Base-by-base conservation (phyloP, 2,888 invertebrate species). In the Xiphydria camelus region DNA sequence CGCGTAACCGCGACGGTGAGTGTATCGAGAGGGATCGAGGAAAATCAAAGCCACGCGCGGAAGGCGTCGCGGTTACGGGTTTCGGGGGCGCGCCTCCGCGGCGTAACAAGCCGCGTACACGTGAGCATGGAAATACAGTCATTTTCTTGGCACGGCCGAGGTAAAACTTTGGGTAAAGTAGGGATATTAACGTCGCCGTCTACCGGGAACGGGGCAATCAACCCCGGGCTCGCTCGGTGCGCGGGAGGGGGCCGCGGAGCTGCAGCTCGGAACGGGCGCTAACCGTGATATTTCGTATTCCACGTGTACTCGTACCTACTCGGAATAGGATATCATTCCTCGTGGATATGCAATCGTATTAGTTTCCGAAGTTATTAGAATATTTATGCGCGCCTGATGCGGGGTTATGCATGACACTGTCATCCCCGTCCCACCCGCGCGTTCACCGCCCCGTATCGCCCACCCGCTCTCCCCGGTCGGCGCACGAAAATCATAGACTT, bases 361-460 rank as follows among this genome's bases (percentile, higher is more conserved):
- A 66, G 66, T 70, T 70, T 56, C 51, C 59, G 53, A 66, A 66
- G 56, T 66, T 57, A 60, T 68, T 64, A 60, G 61, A 68, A 66
- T 70, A 68, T 68, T 68, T 64, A 68, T 67, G 55, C 47, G 46
- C 14, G 38, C 6, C 4, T 26, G 26, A 26, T 26, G 26, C 14
- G 33, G 49, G 53, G 56, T 59, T 56, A 59, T 53, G 56, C 52
- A 54, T 46, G 55, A 47, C 45, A 47, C 47, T 47, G 21, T 9
- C 42, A 20, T 34, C 42, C 26, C 44, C 17, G 29, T 18, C 34
- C 20, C 34, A 21, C 35, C 18, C 4, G 10, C 18, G 20, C 10
- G 14, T 20, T 36, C 10, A 12, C n/a, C 26, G 26, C 12, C 10
- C 26, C 14, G n/a, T 5, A 9, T 31, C 31, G 6, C 6, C 31